Evolutionary conservation across 1,140 invertebrate species (phyloP), one percentile per base, ranked within the genome.

Genomic region (Olivierus martensii): DNA sequence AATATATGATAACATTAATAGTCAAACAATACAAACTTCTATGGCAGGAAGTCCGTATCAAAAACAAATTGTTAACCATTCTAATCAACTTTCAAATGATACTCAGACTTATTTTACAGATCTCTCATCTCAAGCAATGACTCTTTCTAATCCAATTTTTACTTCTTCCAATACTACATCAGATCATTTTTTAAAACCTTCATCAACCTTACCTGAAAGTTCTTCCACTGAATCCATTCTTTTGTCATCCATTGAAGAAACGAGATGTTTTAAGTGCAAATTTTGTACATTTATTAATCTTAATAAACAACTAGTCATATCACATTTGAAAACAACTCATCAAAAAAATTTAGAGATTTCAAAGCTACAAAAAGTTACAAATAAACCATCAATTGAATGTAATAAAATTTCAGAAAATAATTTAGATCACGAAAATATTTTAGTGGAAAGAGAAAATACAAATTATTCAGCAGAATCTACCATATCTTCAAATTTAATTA

Each of bases 201-300:
- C 28, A 2, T 9, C 28, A 6, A 28, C 4, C 9, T 28, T 28
- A 28, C 4, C 4, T 28, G 28, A 4, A 2, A 9, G 2, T 18
- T 52, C 54, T 48, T 51, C 45, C 48, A 47, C 18, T 15, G 17
- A 56, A 43, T 19, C 51, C 17, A 39, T 15, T 19, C 11, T 19
- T 35, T 36, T 36, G 11, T 14, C 49, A 11, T 15, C 44, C 36
- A 52, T 58, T 41, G 55, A 56, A 46, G 44, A 46, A 15, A 44
- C 46, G 12, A 41, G 51, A n/a, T 59, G 58, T 39, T 59, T 43
- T 22, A 59, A 59, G 36, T 59, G 58, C 22, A 52, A 51, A 21
- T 52, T 56, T 51, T 59, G 58, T 56, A 39, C 46, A 45, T 59
- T 37, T 46, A 37, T 59, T 14, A 53, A 22, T 18, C 28, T 59